Conservation (phyloP, 2,113 vertebrate genomes). For the Malaclemys terrapin region DNA sequence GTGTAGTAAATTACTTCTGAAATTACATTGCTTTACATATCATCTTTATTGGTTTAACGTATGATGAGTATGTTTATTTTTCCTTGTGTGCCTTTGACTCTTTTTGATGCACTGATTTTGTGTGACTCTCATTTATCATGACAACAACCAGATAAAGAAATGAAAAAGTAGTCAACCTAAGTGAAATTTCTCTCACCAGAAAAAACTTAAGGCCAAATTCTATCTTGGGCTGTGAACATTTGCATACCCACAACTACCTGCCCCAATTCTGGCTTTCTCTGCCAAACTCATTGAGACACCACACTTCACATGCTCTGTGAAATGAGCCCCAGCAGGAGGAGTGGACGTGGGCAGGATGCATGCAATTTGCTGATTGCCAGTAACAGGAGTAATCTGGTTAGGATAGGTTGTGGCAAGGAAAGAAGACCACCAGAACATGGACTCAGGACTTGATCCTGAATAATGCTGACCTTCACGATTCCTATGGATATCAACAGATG, state of each 20-base stretch:
- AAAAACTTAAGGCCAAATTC: not conserved
- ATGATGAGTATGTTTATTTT: constrained; percentile 24
- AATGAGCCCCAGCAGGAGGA: too few species aligned
- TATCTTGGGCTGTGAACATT: not conserved
- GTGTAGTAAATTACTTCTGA: constrained; percentile 58
- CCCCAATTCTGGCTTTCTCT: not conserved
- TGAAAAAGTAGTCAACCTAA: not conserved
- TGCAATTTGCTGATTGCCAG: too few species aligned
- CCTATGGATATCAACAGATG: too few species aligned
- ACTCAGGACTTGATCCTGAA: too few species aligned
- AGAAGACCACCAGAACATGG: too few species aligned
- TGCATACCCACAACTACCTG: not conserved
- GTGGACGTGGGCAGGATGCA: too few species aligned
- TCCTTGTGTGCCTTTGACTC: constrained; percentile 26
- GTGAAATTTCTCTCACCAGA: not conserved
- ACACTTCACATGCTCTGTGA: too few species aligned
- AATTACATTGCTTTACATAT: constrained; percentile 34
- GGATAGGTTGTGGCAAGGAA: too few species aligned
- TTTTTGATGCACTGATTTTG: constrained; percentile 29
- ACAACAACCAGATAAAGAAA: not conserved
- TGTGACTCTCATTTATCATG: constrained; percentile 1
- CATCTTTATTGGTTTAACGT: constrained; percentile 49
- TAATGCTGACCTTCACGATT: too few species aligned
- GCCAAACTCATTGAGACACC: not conserved
- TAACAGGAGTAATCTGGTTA: too few species aligned